Base-by-base conservation (phyloP, 2,113 vertebrate species). In the Brachyhypopomus occidentalis region DNA sequence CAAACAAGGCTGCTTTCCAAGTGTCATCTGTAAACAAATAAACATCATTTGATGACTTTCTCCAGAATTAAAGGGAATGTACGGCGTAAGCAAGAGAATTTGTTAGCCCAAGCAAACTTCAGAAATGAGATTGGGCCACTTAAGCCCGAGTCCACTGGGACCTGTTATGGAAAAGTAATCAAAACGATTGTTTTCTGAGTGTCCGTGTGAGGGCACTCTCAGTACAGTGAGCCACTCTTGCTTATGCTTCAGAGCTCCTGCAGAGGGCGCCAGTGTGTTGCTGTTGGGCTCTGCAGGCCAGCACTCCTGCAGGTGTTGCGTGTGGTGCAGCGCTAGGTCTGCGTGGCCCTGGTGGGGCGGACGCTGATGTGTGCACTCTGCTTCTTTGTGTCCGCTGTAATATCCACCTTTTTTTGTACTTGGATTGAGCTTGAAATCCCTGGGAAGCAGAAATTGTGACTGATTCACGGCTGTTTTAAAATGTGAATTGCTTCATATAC, bases 231-330 rank as follows among this genome's bases (percentile, higher is more conserved):
- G 36, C 71, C 19, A 9, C 14, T 55, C 4, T 8, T 3, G 48
- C 20, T 52, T 34, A 30, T 34, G 20, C 25, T 45, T 41, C 19
- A 27, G 66, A 60, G 55, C 4, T 45, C 77, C 77, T 71, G 52
- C 25, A 58, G 77, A 60, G 34, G 66, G 77, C 34, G 14, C 55
- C 66, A 71, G 34, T 27, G 52, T 71, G 70, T 1, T 60, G 58
- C 3, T 14, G 45, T 52, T 11, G 9, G 45, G 41, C 9, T 6
- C 41, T 41, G 19, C 3, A 70, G 55, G 3, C 36, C 27, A 20
- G 64, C n/a, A 12, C 27, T 38, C 30, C 59, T 27, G 8, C 45
- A 14, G 45, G 12, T 52, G 5, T 52, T 11, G 7, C 9, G 41
- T 52, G 41, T 41, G 41, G 9, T 6, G 5, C 41, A 9, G 41